Conservation (phyloP, 2,113 vertebrate species). For the Ranitomeya variabilis region DNA sequence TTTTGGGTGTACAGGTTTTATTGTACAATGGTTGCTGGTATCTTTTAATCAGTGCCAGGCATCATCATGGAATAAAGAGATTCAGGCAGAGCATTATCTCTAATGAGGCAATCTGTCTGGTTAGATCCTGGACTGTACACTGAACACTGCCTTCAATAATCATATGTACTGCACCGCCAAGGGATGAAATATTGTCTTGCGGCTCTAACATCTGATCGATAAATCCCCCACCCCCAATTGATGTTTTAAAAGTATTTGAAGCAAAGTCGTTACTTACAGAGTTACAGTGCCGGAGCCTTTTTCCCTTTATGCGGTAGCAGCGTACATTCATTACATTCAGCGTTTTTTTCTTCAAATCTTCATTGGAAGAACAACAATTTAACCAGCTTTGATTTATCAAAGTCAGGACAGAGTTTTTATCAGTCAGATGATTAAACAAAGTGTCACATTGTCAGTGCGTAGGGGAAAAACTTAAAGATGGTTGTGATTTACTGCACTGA, state of each 20-base stretch:
- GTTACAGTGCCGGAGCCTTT: constrained; percentile 9
- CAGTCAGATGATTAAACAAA: constrained; percentile 43
- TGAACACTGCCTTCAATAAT: constrained; percentile 38
- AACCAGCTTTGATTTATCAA: constrained; percentile 36
- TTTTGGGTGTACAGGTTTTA: constrained; percentile 18
- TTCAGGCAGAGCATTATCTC: constrained; percentile 30
- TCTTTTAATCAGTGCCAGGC: constrained; percentile 51
- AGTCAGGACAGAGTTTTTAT: constrained; percentile 28
- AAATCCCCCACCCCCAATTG: background rate
- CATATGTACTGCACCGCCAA: constrained; percentile 21
- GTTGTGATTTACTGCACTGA: constrained; percentile 33
- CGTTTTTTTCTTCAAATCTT: background rate
- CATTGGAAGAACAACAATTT: constrained; percentile 41
- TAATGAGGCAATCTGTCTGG: constrained; percentile 54
- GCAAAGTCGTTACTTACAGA: constrained; percentile 37
- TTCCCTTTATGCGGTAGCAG: background rate
- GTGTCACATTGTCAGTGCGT: constrained; percentile 17
- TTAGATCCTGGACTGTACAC: constrained; percentile 30
- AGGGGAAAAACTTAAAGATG: constrained; percentile 7
- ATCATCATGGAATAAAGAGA: constrained; percentile 33
- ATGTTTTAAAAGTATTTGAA: constrained; percentile 39
- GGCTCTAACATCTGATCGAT: constrained; percentile 49
- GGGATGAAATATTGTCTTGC: constrained; percentile 22
- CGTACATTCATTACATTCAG: constrained; percentile 13
- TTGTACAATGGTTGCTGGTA: background rate